Conservation (phyloP, 2,113 vertebrate genomes). For the Apeltes quadracus region DNA sequence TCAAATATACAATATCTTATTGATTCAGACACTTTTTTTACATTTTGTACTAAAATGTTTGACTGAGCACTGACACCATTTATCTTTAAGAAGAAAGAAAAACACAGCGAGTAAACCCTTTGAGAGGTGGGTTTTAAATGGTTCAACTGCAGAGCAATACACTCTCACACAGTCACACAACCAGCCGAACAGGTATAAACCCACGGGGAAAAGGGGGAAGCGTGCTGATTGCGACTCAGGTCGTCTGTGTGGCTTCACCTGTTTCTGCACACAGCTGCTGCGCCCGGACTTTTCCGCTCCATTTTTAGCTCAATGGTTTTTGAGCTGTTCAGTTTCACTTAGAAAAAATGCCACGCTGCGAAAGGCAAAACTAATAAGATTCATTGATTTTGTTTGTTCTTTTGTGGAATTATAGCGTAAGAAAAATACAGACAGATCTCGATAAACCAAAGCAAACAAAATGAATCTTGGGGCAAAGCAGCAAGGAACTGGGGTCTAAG, state of each 20-base stretch:
- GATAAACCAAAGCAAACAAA: too few species aligned
- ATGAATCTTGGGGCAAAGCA: too few species aligned
- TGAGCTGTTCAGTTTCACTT: slow-evolving; percentile 3
- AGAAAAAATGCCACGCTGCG: not conserved
- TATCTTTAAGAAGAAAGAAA: not conserved
- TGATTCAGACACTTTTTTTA: slow-evolving; percentile 5
- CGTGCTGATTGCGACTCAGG: slow-evolving; percentile 35
- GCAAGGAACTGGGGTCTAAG: too few species aligned
- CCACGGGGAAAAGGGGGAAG: not conserved
- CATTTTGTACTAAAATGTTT: not conserved
- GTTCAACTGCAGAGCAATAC: not conserved
- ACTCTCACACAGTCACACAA: not conserved
- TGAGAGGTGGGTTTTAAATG: slow-evolving; percentile 25
- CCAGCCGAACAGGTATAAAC: slow-evolving; percentile 23
- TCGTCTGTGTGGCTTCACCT: slow-evolving; percentile 60
- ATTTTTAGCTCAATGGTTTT: slow-evolving; percentile 43
- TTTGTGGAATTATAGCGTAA: not conserved
- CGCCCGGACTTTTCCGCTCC: slow-evolving; percentile 33
- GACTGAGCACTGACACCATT: not conserved
- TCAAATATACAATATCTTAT: slow-evolving; percentile 17
- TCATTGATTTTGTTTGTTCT: not conserved
- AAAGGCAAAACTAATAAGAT: not conserved
- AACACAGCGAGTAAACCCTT: not conserved
- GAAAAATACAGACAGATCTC: too few species aligned
- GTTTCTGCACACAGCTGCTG: slow-evolving; percentile 68